These are phyloP conservation scores for Druceiella hillmani DNA, from an alignment of 2,888 invertebrate species.

Conservation along the genomic window DNA sequence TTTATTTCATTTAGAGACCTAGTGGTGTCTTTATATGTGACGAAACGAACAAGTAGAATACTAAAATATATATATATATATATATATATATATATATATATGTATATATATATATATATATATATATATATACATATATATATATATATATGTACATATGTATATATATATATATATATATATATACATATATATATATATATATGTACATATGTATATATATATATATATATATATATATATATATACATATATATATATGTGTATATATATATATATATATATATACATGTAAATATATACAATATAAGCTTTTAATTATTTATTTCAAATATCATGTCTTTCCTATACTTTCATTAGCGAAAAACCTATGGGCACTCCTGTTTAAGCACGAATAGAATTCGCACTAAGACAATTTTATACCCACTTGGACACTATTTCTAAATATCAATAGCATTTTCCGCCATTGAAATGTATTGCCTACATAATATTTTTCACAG, in stretches of 20 bases:
- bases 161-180: constrained; percentile 1
- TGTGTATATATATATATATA: constrained; percentile 1
- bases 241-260: background rate
- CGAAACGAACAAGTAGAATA: background rate
- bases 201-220: background rate
- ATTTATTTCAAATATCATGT: too few relatives aligned
- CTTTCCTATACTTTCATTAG: too few relatives aligned
- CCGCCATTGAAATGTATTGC: too few relatives aligned
- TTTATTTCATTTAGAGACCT: too few relatives aligned
- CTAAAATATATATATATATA: background rate
- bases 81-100: constrained; percentile 1
- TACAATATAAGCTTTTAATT: too few relatives aligned
- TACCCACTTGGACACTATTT: too few relatives aligned
- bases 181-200: background rate
- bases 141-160: background rate
- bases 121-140: background rate
- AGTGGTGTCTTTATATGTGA: too few relatives aligned
- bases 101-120: constrained; percentile 1
- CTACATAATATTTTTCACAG: too few relatives aligned
- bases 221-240: constrained; percentile 1
- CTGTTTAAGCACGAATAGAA: too few relatives aligned
- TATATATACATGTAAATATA: background rate
- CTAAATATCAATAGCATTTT: too few relatives aligned
- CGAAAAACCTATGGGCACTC: too few relatives aligned
- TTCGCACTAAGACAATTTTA: too few relatives aligned